These are phyloP conservation scores for Acipenser transmontanus DNA, from an alignment of 2,797 vertebrate species.

Conservation along the genomic window DNA sequence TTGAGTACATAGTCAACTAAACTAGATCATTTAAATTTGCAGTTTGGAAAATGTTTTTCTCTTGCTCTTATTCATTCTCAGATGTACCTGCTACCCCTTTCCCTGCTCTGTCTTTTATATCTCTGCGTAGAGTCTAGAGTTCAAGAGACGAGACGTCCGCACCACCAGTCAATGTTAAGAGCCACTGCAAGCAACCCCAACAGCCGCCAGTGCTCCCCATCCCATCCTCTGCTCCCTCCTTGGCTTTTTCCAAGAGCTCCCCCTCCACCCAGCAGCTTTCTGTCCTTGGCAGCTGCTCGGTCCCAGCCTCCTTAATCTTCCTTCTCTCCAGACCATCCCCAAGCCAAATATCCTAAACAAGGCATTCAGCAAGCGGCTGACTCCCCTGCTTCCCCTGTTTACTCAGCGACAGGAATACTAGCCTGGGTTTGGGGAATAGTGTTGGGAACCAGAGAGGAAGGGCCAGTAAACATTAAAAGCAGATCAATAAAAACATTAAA, in stretches of 20 bases:
- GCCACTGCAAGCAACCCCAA: conserved; percentile 47
- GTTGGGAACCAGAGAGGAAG: conserved; percentile 13
- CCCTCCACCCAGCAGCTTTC: conserved; percentile 51
- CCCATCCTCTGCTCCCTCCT: conserved; percentile 46
- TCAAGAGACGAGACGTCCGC: conserved; percentile 74
- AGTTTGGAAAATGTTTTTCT: no score
- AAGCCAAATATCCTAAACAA: conserved; percentile 39
- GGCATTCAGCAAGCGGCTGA: conserved; percentile 34
- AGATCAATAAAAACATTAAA: no score
- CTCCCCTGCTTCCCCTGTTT: conserved; percentile 49
- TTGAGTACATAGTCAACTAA: no score
- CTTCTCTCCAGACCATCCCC: conserved; percentile 52
- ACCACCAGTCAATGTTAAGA: conserved; percentile 65
- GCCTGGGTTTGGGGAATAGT: conserved; percentile 17
- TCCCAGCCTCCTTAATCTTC: conserved; percentile 65
- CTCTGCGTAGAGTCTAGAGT: conserved; percentile 62
- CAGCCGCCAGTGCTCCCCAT: conserved; percentile 49
- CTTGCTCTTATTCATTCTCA: no score
- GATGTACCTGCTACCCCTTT: no score
- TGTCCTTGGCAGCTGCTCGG: conserved; percentile 51
- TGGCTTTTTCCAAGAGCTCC: conserved; percentile 44
- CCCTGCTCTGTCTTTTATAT: conserved; percentile 32
- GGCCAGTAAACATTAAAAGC: conserved; percentile 30
- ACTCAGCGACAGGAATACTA: conserved; percentile 34
- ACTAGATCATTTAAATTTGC: no score